These are phyloP conservation scores for Pimpla rufipes DNA, from an alignment of 2,888 invertebrate genomes.

Conservation along the genomic window DNA sequence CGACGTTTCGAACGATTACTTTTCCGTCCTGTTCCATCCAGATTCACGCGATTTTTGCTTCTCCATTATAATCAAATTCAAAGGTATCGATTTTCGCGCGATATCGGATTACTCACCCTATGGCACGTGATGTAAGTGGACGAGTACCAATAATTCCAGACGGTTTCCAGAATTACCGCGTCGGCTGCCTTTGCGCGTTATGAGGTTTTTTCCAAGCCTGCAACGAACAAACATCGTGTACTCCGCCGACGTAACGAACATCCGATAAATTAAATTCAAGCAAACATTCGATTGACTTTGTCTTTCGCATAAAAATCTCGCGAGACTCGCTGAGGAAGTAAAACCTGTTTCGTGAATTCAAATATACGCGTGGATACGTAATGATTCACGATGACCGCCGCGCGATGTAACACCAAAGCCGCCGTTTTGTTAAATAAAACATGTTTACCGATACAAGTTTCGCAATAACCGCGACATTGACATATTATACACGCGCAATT, in stretches of 20 bases:
- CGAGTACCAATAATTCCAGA: conserved; percentile 93
- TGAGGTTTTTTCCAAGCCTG: conserved; percentile 94
- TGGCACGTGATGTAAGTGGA: conserved; percentile 94
- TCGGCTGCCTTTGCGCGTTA: conserved; percentile 93
- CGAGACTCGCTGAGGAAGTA: neutral
- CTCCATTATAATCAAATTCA: neutral
- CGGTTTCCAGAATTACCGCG: conserved; percentile 94
- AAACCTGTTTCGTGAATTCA: conserved; percentile 1
- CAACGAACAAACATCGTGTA: conserved; percentile 61
- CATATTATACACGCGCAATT: no score
- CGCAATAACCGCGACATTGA: no score
- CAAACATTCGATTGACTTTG: conserved; percentile 9
- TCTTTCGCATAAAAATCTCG: neutral
- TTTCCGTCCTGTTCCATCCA: neutral
- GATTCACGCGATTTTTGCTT: no score
- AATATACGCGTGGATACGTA: neutral
- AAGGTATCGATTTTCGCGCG: neutral
- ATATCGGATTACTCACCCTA: conserved; percentile 86
- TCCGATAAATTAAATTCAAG: neutral
- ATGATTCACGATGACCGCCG: neutral
- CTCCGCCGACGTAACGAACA: no score
- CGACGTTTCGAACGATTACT: neutral
- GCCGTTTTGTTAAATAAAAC: neutral
- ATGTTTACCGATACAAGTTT: neutral
- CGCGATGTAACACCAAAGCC: neutral